Percentiles rank a stretch among this genome's conserved stretches.
Conservation (phyloP, 2,113 vertebrate species). For the Chaenocephalus aceratus region DNA sequence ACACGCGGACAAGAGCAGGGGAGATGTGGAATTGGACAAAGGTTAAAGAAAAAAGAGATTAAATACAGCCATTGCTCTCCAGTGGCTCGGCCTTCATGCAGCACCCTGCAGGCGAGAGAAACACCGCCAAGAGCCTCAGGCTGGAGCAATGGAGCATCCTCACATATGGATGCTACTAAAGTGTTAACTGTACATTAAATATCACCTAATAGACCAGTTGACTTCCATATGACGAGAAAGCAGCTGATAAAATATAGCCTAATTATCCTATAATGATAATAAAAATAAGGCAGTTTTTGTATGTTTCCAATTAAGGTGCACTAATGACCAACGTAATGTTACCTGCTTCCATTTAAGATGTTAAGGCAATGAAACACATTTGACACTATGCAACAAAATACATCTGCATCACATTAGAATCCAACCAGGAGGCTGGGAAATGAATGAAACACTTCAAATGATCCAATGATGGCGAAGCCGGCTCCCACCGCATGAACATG, state of each 20-base stretch:
- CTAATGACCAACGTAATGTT: not conserved
- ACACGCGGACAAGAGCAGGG: not conserved
- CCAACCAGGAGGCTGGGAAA: not conserved
- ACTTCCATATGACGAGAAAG: not conserved
- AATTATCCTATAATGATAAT: not conserved
- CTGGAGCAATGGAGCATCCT: slow-evolving; percentile 40
- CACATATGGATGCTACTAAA: slow-evolving; percentile 49
- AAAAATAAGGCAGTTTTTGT: not conserved
- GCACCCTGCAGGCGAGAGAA: slow-evolving; percentile 48
- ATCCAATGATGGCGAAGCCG: not conserved
- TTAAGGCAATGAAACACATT: not conserved
- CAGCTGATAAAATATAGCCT: not conserved
- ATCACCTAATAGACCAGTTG: not conserved
- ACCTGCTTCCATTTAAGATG: not conserved
- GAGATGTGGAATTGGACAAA: not conserved
- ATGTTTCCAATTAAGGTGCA: not conserved
- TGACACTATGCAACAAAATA: slow-evolving; percentile 6
- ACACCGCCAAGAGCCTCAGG: slow-evolving; percentile 31
- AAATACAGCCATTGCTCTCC: not conserved
- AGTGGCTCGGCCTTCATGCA: slow-evolving; percentile 17
- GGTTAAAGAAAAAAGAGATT: not conserved
- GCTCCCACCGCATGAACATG: slow-evolving; percentile 7
- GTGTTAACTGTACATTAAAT: not conserved
- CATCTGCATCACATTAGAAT: not conserved
- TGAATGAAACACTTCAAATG: not conserved